A percentile compares a stretch with the other conserved stretches of the same genome.
Conservation (phyloP, 2,113 vertebrate species). For the Hydrochoerus hydrochaeris region DNA sequence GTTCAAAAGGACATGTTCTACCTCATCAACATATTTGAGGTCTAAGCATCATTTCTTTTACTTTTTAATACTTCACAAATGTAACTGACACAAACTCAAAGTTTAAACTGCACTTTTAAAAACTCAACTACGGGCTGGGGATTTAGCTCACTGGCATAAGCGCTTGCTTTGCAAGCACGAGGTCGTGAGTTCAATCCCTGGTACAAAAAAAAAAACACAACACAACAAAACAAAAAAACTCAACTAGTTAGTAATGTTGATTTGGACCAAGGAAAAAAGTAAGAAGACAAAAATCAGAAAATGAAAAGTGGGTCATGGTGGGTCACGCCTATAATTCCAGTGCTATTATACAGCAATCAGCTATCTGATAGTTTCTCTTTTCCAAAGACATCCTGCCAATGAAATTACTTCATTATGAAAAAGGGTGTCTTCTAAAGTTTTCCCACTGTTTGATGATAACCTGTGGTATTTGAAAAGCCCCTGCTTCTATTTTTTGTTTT, state of each 20-base stretch:
- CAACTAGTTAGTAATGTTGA: background rate
- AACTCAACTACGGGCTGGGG: background rate
- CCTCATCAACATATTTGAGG: slow-evolving; percentile 7
- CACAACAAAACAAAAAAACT: no score
- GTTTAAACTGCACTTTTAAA: background rate
- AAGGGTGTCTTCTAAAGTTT: background rate
- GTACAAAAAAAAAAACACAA: no score
- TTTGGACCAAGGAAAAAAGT: background rate
- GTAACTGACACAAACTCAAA: background rate
- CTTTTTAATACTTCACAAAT: background rate
- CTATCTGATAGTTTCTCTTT: background rate
- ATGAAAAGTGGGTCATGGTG: background rate
- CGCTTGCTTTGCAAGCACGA: no score
- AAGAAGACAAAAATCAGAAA: background rate
- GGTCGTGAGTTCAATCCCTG: no score
- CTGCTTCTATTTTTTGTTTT: background rate
- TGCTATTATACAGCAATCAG: slow-evolving; percentile 14
- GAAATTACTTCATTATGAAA: slow-evolving; percentile 46
- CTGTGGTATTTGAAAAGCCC: slow-evolving; percentile 15
- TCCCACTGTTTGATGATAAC: slow-evolving; percentile 52
- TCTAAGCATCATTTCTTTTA: background rate
- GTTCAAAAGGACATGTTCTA: background rate
- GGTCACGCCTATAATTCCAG: background rate
- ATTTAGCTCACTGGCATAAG: no score
- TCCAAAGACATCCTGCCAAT: background rate